Evolutionary conservation across 2,113 vertebrate genomes (phyloP).

Genomic region (Rhinoptilus africanus): DNA sequence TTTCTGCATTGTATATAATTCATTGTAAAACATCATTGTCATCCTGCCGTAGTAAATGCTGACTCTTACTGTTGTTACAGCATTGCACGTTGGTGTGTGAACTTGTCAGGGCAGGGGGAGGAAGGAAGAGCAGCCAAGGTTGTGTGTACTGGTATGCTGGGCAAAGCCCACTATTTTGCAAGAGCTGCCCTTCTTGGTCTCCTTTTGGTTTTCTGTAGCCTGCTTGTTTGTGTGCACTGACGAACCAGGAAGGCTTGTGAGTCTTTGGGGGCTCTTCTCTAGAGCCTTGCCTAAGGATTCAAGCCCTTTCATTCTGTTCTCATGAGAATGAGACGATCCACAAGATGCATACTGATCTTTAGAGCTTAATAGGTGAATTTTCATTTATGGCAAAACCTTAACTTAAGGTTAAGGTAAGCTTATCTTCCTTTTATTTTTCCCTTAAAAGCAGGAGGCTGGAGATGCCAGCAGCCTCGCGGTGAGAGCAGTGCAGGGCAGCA

Average conservation of each 20-base stretch:
- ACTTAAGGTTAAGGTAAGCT: neutral
- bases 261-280: neutral
- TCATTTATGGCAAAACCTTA: neutral
- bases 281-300: neutral
- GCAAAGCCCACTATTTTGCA: neutral
- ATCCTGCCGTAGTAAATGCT: neutral
- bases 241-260: neutral
- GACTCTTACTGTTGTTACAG: neutral
- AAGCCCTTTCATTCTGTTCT: neutral
- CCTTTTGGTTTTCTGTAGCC: neutral
- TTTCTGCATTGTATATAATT: neutral
- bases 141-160: neutral
- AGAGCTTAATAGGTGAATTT: neutral
- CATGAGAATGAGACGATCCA: neutral
- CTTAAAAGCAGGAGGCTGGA: neutral
- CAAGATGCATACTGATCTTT: neutral
- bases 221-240: accelerated
- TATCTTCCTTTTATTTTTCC: neutral
- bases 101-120: neutral
- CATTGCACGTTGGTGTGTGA: accelerated
- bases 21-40: neutral
- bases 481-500: neutral
- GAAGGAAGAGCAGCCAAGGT: neutral
- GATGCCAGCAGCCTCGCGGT: neutral
- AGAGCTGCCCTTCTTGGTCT: neutral